phyloP scores from a whole-genome alignment of 1,140 invertebrate species.

The Drosophila ananassae region DNA sequence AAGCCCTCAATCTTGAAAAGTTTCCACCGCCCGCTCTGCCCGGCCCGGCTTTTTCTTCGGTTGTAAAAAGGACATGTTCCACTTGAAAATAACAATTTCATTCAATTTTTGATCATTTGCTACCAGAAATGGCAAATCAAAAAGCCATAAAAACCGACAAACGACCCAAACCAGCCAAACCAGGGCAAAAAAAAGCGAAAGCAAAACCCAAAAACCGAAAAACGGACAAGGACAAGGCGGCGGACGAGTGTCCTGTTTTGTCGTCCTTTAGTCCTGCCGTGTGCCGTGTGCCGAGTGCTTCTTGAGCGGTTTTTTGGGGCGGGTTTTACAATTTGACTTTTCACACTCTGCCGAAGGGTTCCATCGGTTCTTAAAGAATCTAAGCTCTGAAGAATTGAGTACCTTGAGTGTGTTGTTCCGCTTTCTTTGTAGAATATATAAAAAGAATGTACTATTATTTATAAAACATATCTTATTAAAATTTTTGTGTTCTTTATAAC shows the following conservation, averaged over 20 bases:
- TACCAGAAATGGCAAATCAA: conserved; percentile 83
- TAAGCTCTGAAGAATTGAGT: no score
- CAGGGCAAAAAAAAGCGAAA: neutral
- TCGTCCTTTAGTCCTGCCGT: conserved; percentile 41
- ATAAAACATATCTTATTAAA: no score
- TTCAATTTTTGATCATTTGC: conserved; percentile 83
- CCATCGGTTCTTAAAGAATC: neutral
- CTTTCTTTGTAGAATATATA: no score
- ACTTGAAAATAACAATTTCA: conserved; percentile 83
- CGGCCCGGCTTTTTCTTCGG: neutral
- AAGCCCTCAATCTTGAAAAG: conserved; percentile 38
- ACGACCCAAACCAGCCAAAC: conserved; percentile 48
- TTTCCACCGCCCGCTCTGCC: neutral
- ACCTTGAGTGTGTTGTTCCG: no score
- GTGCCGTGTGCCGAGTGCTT: conserved; percentile 47
- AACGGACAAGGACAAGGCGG: conserved; percentile 19
- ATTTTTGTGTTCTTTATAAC: no score
- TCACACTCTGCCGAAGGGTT: conserved; percentile 1
- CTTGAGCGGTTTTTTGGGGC: conserved; percentile 64
- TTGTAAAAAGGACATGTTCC: conserved; percentile 76
- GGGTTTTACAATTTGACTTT: conserved; percentile 37
- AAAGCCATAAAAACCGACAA: conserved; percentile 78
- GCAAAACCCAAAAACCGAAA: conserved; percentile 23
- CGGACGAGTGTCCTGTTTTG: conserved; percentile 50
- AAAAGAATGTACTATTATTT: no score